Evolutionary conservation across 2,113 vertebrate species (phyloP).

Genomic region (Rhipidura dahli): DNA sequence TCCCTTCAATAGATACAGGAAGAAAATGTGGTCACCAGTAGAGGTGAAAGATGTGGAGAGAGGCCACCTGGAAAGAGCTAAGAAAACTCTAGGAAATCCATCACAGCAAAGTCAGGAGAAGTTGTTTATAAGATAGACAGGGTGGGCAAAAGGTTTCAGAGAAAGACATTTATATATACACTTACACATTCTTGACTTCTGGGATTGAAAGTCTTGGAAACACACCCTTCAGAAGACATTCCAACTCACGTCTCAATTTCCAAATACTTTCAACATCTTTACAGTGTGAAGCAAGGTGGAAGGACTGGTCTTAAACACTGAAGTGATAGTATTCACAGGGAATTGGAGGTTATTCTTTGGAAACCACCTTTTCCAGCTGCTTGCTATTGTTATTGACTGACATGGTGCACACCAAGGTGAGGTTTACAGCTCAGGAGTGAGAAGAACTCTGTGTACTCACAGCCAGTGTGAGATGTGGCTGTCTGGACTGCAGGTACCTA

Average conservation of each 20-base stretch:
- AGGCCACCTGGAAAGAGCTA: not conserved
- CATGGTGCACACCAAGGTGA: not conserved
- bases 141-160: not conserved
- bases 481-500: not conserved
- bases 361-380: not conserved
- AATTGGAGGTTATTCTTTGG: not conserved
- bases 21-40: not conserved
- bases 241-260: not conserved
- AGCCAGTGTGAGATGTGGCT: not conserved
- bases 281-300: fast-evolving
- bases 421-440: not conserved
- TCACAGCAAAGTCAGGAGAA: not conserved
- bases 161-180: not conserved
- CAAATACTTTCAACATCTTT: not conserved
- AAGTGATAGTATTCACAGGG: not conserved
- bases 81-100: not conserved
- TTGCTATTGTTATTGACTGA: not conserved
- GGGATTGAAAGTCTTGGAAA: not conserved
- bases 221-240: not conserved
- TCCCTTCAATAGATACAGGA: not conserved
- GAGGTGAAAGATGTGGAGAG: not conserved
- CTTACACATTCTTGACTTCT: not conserved
- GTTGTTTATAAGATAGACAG: not conserved
- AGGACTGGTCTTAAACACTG: not conserved
- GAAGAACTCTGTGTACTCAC: not conserved